Evolutionary conservation across 2,113 vertebrate species (phyloP), one percentile per base, ranked within the genome.

Genomic region (Sceloporus undulatus): DNA sequence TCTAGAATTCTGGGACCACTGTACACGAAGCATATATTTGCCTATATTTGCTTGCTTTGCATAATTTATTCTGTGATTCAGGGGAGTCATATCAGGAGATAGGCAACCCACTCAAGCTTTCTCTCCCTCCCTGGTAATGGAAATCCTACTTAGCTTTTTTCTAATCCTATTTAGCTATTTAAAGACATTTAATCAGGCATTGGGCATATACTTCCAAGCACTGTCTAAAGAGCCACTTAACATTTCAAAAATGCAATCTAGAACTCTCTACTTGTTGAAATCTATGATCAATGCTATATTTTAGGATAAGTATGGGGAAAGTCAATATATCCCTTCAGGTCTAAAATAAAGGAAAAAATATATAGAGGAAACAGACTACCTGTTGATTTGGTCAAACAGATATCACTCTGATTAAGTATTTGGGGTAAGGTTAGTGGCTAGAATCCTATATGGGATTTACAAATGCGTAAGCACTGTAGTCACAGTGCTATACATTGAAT

Each of bases 161-260:
- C 59, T 19, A 13, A 13, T 3, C 18, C 59, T 16, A 62, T 38
- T 48, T 84, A 70, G 48, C 52, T 59, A n/a, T 6, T 14, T 48
- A 5, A 34, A 74, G 5, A 84, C n/a, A 56, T 73, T 83, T 84
- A 52, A 71, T 84, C 54, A 85, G 74, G 75, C 14, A 68, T n/a
- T 42, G 16, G 62, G 27, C 27, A 21, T 29, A 68, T 34, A 70
- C 13, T 52, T 79, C 48, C 74, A 78, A 77, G 19, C 6, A 2
- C 19, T 23, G 8, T 86, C 29, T 27, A 14, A 2, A 48, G 48
- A 79, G 42, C 13, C 29, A 27, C 70, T 52, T 19, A 27, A 59
- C 1, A 13, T 78, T 56, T 79, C 4, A 5, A 34, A 62, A 80
- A n/a, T 5, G 9, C 56, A 74, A 8, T 52, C 48, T 34, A 52